Conservation (phyloP, 2,797 vertebrate genomes). For the Dicrostonyx torquatus region DNA sequence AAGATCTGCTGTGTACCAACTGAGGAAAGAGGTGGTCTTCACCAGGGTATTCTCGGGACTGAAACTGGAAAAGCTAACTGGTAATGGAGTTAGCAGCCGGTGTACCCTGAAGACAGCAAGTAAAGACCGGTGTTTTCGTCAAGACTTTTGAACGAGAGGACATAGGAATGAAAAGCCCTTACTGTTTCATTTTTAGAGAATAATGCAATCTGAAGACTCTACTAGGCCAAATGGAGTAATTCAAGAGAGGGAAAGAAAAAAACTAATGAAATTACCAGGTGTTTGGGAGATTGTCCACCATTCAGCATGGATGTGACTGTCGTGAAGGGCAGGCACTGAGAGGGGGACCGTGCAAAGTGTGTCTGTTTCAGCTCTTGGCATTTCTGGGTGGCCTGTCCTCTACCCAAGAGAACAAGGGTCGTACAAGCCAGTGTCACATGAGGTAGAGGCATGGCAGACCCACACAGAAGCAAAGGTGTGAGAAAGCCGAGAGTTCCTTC, state of each 20-base stretch:
- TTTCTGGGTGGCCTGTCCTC: background rate
- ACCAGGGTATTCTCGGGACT: background rate
- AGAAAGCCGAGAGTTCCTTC: background rate
- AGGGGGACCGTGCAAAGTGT: background rate
- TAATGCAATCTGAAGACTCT: background rate
- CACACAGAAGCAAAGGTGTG: background rate
- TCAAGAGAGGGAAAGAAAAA: conserved; percentile 2
- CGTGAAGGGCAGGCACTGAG: background rate
- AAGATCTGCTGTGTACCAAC: background rate
- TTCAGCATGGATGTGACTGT: background rate
- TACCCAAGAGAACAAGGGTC: background rate
- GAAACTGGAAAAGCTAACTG: background rate
- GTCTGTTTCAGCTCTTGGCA: background rate
- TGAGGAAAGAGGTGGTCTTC: background rate
- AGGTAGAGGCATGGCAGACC: background rate
- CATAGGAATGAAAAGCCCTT: background rate
- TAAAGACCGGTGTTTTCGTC: background rate
- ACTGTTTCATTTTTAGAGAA: conserved; percentile 28
- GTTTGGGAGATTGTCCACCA: background rate
- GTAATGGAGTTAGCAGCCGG: background rate
- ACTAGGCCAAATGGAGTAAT: background rate
- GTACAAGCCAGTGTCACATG: background rate
- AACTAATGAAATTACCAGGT: background rate
- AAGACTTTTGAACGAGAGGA: background rate
- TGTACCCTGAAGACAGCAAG: background rate